Conservation (phyloP, 2,797 vertebrate species). For the Spizella passerina region DNA sequence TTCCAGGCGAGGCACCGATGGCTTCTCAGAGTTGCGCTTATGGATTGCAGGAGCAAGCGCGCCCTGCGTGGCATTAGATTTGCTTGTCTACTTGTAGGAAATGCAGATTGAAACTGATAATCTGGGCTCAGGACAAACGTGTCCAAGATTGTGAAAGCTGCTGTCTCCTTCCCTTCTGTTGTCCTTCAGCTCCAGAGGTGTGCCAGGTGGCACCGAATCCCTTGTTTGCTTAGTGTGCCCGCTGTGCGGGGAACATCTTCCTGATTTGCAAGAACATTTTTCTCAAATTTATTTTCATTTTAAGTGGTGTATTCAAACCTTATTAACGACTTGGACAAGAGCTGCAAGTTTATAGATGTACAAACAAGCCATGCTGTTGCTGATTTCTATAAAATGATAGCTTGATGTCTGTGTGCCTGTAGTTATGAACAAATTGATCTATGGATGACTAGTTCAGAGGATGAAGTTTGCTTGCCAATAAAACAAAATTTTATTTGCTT, state of each 20-base stretch:
- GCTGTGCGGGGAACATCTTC: neutral
- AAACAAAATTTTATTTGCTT: neutral
- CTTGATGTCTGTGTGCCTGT: neutral
- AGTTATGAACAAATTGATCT: neutral
- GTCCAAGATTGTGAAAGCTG: neutral
- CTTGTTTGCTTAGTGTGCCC: neutral
- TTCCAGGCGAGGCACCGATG: neutral
- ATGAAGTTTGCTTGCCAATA: neutral
- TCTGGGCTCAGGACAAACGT: neutral
- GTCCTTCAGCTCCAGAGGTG: neutral
- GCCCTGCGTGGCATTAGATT: neutral
- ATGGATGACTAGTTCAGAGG: neutral
- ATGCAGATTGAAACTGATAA: neutral
- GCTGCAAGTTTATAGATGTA: neutral
- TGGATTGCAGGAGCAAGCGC: accelerated
- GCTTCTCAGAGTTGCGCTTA: accelerated
- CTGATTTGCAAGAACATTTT: neutral
- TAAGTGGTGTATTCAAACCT: neutral
- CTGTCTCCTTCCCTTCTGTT: neutral
- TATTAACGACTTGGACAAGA: accelerated
- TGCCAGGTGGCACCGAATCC: accelerated
- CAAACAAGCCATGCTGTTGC: neutral
- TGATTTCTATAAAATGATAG: neutral
- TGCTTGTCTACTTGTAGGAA: neutral
- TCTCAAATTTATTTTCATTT: neutral